A percentile compares a stretch with the other conserved stretches of the same genome.
Evolutionary conservation across 2,888 invertebrate genomes (phyloP).

Genomic region (Eucera pruinosa): DNA sequence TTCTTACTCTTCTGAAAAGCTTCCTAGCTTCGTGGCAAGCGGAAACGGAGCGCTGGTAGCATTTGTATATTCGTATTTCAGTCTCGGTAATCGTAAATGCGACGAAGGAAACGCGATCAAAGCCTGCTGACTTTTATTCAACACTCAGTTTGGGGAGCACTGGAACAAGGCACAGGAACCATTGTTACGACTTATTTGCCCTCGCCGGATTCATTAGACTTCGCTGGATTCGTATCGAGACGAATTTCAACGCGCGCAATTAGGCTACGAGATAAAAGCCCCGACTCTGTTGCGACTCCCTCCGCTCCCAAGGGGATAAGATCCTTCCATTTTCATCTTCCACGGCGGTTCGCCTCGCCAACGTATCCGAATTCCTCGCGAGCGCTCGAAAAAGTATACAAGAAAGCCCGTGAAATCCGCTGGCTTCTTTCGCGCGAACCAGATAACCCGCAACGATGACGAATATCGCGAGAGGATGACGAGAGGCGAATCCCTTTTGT

Average conservation of each 20-base stretch:
- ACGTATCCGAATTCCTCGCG: slow-evolving; percentile 12
- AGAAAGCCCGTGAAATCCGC: neutral
- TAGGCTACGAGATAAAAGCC: slow-evolving; percentile 8
- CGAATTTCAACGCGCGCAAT: slow-evolving; percentile 15
- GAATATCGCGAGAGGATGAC: slow-evolving; percentile 42
- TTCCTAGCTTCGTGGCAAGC: too few relatives aligned
- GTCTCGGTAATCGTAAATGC: too few relatives aligned
- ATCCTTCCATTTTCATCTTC: slow-evolving; percentile 12
- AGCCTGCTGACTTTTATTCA: too few relatives aligned
- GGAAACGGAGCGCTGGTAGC: too few relatives aligned
- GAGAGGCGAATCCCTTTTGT: slow-evolving; percentile 2
- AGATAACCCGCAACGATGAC: slow-evolving; percentile 75
- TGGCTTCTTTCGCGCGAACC: slow-evolving; percentile 78
- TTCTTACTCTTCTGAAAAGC: too few relatives aligned
- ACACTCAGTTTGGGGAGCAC: too few relatives aligned
- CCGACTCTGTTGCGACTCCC: neutral
- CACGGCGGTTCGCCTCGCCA: slow-evolving; percentile 2
- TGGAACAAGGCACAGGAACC: too few relatives aligned
- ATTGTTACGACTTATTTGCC: too few relatives aligned
- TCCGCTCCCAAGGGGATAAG: neutral
- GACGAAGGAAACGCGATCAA: too few relatives aligned
- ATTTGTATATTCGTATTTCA: too few relatives aligned
- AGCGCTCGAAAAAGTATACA: slow-evolving; percentile 7
- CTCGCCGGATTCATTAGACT: too few relatives aligned
- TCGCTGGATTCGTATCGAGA: too few relatives aligned